phyloP scores from a whole-genome alignment of 1,140 invertebrate species.

The Ceratina australensis region DNA sequence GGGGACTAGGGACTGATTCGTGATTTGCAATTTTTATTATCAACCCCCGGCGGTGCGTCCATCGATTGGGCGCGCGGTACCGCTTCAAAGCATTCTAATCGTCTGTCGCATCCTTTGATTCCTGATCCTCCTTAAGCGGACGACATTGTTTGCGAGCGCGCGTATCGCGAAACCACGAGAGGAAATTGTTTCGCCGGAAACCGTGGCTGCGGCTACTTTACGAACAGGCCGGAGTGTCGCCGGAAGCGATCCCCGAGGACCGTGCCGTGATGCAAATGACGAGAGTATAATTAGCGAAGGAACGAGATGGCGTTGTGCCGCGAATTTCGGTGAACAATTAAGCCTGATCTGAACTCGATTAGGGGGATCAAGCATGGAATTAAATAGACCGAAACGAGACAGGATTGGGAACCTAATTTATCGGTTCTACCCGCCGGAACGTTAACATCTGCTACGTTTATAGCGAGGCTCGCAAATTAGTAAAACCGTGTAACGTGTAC shows the following conservation, averaged over 20 bases:
- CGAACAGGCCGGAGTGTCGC: not conserved
- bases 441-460: too few relatives aligned
- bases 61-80: too few relatives aligned
- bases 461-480: too few relatives aligned
- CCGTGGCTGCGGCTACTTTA: not conserved
- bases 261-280: not conserved
- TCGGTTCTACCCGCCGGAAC: too few relatives aligned
- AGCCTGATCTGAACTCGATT: not conserved
- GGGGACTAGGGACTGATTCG: too few relatives aligned
- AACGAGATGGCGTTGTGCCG: not conserved
- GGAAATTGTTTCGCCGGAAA: constrained; percentile 24
- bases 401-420: not conserved
- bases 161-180: not conserved
- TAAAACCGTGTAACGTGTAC: too few relatives aligned
- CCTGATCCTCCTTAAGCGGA: not conserved
- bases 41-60: too few relatives aligned
- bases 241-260: not conserved
- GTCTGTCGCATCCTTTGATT: not conserved
- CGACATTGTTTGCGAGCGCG: not conserved
- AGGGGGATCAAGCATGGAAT: not conserved
- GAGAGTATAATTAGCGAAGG: not conserved
- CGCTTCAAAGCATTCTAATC: too few relatives aligned
- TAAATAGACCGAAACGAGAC: not conserved
- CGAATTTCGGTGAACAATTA: constrained; percentile 14
- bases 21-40: not conserved